A percentile compares a stretch with the other conserved stretches of the same genome.
These are phyloP conservation scores for Gobiocypris rarus DNA, from an alignment of 2,113 vertebrate genomes.

Conservation along the genomic window DNA sequence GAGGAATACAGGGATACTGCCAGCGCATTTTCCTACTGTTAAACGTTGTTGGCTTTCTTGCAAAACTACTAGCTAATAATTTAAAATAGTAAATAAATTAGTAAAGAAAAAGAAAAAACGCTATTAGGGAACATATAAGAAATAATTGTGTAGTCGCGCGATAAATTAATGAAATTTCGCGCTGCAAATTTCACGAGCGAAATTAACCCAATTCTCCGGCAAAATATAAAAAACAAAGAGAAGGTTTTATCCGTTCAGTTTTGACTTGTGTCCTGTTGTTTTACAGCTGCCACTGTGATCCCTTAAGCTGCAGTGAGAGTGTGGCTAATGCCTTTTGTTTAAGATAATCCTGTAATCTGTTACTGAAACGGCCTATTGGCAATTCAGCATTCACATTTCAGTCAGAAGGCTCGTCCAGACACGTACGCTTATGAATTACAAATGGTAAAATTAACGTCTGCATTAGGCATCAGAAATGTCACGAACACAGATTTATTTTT, in stretches of 20 bases:
- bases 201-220: slow-evolving; percentile 11
- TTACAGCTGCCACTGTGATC: slow-evolving; percentile 80
- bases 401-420: slow-evolving; percentile 42
- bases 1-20: neutral
- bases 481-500: neutral
- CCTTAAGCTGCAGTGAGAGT: slow-evolving; percentile 75
- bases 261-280: slow-evolving; percentile 69
- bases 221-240: slow-evolving; percentile 12
- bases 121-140: neutral
- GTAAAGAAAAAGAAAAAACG: neutral
- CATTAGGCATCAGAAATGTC: slow-evolving; percentile 6
- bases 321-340: slow-evolving; percentile 80
- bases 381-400: slow-evolving; percentile 64
- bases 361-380: slow-evolving; percentile 78
- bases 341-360: slow-evolving; percentile 80
- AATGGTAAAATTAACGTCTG: neutral
- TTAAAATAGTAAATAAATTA: neutral
- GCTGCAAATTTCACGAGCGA: neutral
- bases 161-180: neutral
- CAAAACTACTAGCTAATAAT: neutral
- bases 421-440: neutral
- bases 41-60: neutral
- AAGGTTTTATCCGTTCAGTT: slow-evolving; percentile 24
- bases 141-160: neutral
- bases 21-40: neutral